Base-by-base conservation (phyloP, 2,113 vertebrate genomes). In the Anhinga anhinga region DNA sequence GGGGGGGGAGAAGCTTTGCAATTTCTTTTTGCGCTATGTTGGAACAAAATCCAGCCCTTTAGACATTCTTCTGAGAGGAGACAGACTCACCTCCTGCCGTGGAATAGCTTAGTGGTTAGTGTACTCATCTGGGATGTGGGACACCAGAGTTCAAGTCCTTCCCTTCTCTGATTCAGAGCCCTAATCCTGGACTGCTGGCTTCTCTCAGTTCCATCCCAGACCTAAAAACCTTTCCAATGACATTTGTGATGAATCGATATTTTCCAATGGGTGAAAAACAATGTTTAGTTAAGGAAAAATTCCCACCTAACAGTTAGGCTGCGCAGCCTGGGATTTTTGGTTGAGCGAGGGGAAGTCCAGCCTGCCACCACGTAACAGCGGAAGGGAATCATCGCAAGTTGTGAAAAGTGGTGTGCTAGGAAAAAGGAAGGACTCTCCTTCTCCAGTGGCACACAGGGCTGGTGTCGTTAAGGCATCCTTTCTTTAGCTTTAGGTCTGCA, bases 121-220 rank as follows among this genome's bases (percentile, higher is more conserved):
- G 58, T 53, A 70, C 70, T 95, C 83, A 80, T 93, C 66, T 21
- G 45, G 66, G 92, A 79, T 89, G 87, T 70, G 84, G 77, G 58
- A 95, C 83, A 88, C 78, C 69, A 85, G 79, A 94, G 89, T 78
- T 96, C 86, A 95, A 88, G 66, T 82, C 84, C 69, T 95, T 90
- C 62, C 66, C 49, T 90, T 82, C 55, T 93, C 84, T 95, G 81
- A 96, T 91, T 97, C 87, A 95, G 77, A 92, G 14, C 55, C 50
- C n/a, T 80, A 88, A 93, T 66, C 94, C 32, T 50, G 59, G 29
- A 53, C 53, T 42, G 30, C 50, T 38, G 45, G 32, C 58, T 95
- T 78, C 90, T 86, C 32, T 73, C 45, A 58, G 42, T 52, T 90
- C 45, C 40, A 67, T 42, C 32, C 22, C 58, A 52, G 34, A 59